These are phyloP conservation scores for Rhabdornis inornatus DNA, from an alignment of 2,113 vertebrate genomes.

Conservation along the genomic window DNA sequence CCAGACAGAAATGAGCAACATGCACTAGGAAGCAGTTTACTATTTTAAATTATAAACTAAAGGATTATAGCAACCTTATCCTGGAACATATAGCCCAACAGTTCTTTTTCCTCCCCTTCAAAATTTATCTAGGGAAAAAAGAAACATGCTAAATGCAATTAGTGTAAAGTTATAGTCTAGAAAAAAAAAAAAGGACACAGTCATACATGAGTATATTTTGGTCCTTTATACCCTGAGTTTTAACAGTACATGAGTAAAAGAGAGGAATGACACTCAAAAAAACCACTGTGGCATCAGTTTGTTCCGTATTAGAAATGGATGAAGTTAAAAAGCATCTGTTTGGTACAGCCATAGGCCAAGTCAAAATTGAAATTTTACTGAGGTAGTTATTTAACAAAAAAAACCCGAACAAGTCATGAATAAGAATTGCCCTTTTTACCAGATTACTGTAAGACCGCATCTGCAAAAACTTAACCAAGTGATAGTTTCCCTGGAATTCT, in stretches of 20 bases:
- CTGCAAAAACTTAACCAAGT: background rate
- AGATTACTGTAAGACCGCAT: background rate
- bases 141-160: conserved; percentile 45
- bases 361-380: background rate
- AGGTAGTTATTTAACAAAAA: background rate
- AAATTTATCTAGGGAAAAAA: conserved; percentile 83
- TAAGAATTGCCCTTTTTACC: background rate
- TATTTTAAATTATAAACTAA: conserved; percentile 31
- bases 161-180: background rate
- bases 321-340: background rate
- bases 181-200: background rate
- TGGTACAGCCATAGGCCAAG: background rate
- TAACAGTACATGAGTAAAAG: background rate
- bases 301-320: background rate
- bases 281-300: background rate
- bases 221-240: background rate
- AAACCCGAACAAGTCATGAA: background rate
- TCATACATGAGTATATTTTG: background rate
- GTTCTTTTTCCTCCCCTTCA: conserved; percentile 81
- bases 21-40: conserved; percentile 16
- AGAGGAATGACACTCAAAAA: background rate
- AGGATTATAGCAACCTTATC: conserved; percentile 80
- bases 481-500: background rate
- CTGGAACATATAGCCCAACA: conserved; percentile 87
- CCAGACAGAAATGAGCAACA: background rate